Evolutionary conservation across 2,113 vertebrate genomes (phyloP), one percentile per base, ranked within the genome.

Genomic region (Siphamia tubifer): DNA sequence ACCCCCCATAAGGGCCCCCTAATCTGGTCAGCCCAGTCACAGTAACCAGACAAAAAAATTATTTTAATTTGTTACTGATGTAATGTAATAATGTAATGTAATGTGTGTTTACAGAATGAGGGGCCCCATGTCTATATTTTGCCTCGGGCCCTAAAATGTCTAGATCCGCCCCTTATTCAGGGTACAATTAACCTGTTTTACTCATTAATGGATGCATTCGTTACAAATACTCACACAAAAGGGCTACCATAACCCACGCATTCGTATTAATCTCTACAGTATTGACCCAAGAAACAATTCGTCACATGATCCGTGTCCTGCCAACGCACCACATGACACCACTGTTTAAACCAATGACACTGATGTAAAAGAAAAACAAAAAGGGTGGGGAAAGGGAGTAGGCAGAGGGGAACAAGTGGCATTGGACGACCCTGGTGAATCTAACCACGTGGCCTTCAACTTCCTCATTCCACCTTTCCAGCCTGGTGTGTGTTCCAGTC

Each of bases 391-490:
- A 12, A 3, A 27, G 16, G 38, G 51, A 64, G 5, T 39, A 71
- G 39, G 53, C 56, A 20, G 58, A 55, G 70, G 61, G 35, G 65
- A 4, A 55, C 69, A 53, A 40, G 64, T 81, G 84, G 74, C 43
- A 1, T 82, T 87, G 89, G 83, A 91, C 86, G 83, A 79, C 81
- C 82, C 57, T 68, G 71, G 77, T 48, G 48, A 79, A 72, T 79
- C 48, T 89, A 91, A 92, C 90, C 88, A 89, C 93, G 87, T 77
- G 60, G 78, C 86, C 83, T 62, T 51, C 24, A 44, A 57, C 69
- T 77, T 76, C 76, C 35, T 83, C 89, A 86, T 91, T 74, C 72
- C 85, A 83, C 80, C 55, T 87, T 79, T 90, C 73, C 66, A 90
- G 88, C 82, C 88, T 82, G 64, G 57, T 84, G 75, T 91, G 80